These are phyloP conservation scores for Echeneis naucrates DNA, from an alignment of 2,797 vertebrate genomes.

Conservation along the genomic window DNA sequence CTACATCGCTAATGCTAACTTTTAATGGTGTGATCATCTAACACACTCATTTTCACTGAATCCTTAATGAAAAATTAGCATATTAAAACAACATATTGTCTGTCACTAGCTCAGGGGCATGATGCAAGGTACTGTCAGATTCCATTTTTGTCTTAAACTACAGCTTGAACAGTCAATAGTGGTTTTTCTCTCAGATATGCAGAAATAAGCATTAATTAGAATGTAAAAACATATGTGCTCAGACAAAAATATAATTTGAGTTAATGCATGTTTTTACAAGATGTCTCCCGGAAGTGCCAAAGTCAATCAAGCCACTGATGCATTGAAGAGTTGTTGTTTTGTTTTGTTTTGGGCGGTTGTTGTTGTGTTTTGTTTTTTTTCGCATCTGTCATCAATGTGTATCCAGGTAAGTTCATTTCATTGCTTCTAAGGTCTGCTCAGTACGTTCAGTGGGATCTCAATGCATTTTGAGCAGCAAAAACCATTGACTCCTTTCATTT, in stretches of 20 bases:
- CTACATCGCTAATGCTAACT: conserved; percentile 77
- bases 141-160: conserved; percentile 62
- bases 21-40: conserved; percentile 82
- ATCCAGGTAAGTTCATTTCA: conserved; percentile 6
- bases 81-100: conserved; percentile 82
- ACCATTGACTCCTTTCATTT: neutral
- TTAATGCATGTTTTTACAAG: conserved; percentile 21
- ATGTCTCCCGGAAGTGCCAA: conserved; percentile 26
- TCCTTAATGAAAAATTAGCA: conserved; percentile 78
- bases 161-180: conserved; percentile 51
- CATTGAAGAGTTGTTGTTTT: neutral
- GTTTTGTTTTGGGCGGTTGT: too few relatives aligned
- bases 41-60: conserved; percentile 78
- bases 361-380: conserved; percentile 2
- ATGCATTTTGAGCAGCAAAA: neutral
- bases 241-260: conserved; percentile 39
- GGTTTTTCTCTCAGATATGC: conserved; percentile 35
- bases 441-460: neutral
- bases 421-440: neutral
- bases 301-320: conserved; percentile 39
- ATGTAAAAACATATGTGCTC: conserved; percentile 34
- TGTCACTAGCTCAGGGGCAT: conserved; percentile 64
- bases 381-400: conserved; percentile 14
- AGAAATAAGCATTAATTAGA: neutral
- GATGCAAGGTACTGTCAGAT: conserved; percentile 66